A percentile compares a stretch with the other conserved stretches of the same genome.
Conservation (phyloP, 64 coral and sea anemone species). For the Hydrozoanthus tunicans region DNA sequence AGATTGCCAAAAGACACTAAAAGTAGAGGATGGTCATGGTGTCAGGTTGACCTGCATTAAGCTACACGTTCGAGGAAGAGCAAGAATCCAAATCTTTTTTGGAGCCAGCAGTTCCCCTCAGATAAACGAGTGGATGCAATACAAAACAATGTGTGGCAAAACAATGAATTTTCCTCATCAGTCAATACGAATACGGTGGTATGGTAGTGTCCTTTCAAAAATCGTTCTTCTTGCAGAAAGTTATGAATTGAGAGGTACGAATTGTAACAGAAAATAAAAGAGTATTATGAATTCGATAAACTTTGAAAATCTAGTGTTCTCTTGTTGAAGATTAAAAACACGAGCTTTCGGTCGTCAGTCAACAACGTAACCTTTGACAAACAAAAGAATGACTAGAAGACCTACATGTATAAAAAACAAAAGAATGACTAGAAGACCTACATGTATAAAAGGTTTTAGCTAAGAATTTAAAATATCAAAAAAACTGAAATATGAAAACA, state of each 20-base stretch:
- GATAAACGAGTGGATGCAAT: neutral
- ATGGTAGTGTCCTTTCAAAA: constrained; percentile 50
- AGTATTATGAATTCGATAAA: too few species aligned
- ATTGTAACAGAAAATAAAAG: too few species aligned
- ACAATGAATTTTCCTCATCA: neutral
- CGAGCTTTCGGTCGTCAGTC: too few species aligned
- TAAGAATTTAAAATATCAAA: too few species aligned
- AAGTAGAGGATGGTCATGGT: constrained; percentile 31
- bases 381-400: too few species aligned
- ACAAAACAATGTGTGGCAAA: neutral
- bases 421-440: too few species aligned
- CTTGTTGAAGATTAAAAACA: too few species aligned
- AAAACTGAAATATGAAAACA: too few species aligned
- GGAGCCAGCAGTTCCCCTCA: neutral
- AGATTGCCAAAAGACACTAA: constrained; percentile 49
- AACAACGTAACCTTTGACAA: too few species aligned
- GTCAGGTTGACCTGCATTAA: constrained; percentile 28
- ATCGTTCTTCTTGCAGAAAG: constrained; percentile 57
- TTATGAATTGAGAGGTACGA: constrained; percentile 48
- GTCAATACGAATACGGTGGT: constrained; percentile 15
- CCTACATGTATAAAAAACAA: too few species aligned
- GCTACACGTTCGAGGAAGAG: neutral
- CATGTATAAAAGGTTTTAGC: too few species aligned
- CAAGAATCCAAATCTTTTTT: constrained; percentile 36
- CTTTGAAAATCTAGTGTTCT: too few species aligned